Conservation (phyloP, 1,140 invertebrate genomes). For the Drosophila bocqueti region DNA sequence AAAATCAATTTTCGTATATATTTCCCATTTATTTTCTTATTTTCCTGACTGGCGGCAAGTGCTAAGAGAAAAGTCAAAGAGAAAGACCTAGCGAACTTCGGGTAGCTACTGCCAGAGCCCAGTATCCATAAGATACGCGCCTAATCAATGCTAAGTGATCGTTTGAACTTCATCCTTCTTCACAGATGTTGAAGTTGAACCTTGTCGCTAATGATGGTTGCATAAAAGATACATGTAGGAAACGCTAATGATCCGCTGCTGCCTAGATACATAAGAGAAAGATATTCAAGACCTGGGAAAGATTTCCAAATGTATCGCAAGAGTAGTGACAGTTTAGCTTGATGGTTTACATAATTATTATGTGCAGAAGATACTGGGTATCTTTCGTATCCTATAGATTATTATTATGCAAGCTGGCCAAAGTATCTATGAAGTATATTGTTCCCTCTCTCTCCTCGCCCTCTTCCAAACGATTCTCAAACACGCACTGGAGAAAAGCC, state of each 20-base stretch:
- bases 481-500: conserved; percentile 29
- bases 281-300: not conserved
- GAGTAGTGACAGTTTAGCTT: too few species aligned
- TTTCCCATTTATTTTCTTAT: not conserved
- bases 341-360: not conserved
- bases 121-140: conserved; percentile 14
- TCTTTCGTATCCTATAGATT: conserved; percentile 17
- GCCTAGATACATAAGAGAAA: not conserved
- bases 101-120: not conserved
- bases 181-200: conserved; percentile 9
- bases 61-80: conserved; percentile 32
- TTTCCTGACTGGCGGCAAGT: conserved; percentile 1
- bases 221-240: conserved; percentile 3
- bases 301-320: not conserved
- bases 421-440: conserved; percentile 15
- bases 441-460: not conserved
- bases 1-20: not conserved
- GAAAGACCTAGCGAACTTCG: conserved; percentile 18
- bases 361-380: not conserved
- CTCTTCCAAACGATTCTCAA: conserved; percentile 18
- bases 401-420: conserved; percentile 31
- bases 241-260: not conserved
- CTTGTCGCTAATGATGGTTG: conserved; percentile 17
- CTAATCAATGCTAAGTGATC: conserved; percentile 46
- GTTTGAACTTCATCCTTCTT: conserved; percentile 19